Base-by-base conservation (phyloP, 1,140 invertebrate genomes). In the Rhopalosiphum padi region DNA sequence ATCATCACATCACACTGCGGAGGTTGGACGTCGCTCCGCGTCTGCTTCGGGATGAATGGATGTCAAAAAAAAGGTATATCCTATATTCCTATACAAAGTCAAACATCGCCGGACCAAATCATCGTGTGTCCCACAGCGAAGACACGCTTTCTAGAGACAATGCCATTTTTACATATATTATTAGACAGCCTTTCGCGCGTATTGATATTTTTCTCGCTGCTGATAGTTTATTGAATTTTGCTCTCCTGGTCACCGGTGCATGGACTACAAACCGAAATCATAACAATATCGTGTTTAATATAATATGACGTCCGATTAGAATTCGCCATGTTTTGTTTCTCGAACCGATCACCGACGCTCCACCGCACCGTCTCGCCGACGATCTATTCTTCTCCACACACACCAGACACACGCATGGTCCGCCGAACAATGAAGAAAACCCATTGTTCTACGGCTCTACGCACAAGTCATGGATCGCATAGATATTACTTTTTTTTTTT, bases 141-240 rank as follows among this genome's bases (percentile, higher is more conserved):
- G 91, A 93, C 77, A 93, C 91, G 91, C 91, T 93, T 93, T 93
- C 91, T 93, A 86, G 82, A 93, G 35, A 93, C 91, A 86, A 93
- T 86, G 91, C 35, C 91, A 43, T 85, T 55, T 83, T 92, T 51
- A 51, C 35, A 93, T 68, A 30, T 77, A n/a, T 77, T n/a, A 35
- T 77, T 77, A 77, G n/a, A 77, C 15, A 35, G 91, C 35, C 82
- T 86, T 93, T 93, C n/a, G 25, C 25, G 55, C 35, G 43, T 93
- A 93, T 92, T 92, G 91, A 92, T 83, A 92, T 48, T 83, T 25
- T 93, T 55, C 82, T 11, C 51, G 35, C 55, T 41, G 48, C 55
- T 41, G 35, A 1, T 68, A n/a, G 15, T 15, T 18, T 86, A 55
- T 86, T 86, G 68, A n/a, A 83, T 83, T 55, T 60, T 60, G 41